Evolutionary conservation across 1,140 invertebrate genomes (phyloP).

Genomic region (Drosophila fuyamai): DNA sequence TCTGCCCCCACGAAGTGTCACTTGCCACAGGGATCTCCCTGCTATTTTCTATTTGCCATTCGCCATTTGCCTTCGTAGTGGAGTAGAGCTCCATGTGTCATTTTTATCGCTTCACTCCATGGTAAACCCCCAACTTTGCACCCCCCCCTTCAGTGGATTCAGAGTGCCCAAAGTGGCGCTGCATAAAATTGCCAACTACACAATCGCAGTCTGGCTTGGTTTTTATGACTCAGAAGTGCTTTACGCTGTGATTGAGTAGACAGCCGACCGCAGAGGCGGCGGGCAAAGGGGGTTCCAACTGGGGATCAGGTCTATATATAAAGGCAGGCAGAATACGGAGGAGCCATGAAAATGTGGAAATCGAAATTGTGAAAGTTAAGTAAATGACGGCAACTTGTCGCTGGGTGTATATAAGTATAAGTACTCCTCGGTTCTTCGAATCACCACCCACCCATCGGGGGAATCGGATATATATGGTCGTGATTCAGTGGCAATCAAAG

Average conservation of each 20-base stretch:
- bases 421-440: background rate
- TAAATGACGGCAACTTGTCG: conserved; percentile 40
- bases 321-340: conserved; percentile 5
- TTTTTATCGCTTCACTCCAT: conserved; percentile 41
- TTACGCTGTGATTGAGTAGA: conserved; percentile 51
- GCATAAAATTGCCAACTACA: conserved; percentile 54
- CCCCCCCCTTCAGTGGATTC: background rate
- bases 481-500: conserved; percentile 24
- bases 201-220: conserved; percentile 43
- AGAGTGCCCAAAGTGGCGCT: conserved; percentile 30
- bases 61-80: conserved; percentile 14
- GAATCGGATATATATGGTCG: conserved; percentile 12
- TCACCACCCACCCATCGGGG: conserved; percentile 1
- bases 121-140: background rate
- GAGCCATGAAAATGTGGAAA: conserved; percentile 30
- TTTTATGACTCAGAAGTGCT: conserved; percentile 59
- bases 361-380: conserved; percentile 43
- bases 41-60: conserved; percentile 15
- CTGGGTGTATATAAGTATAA: conserved; percentile 9
- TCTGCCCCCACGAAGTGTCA: conserved; percentile 34
- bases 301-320: background rate
- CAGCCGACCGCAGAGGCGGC: conserved; percentile 27
- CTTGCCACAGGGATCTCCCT: conserved; percentile 31
- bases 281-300: conserved; percentile 1
- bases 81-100: conserved; percentile 46